These are phyloP conservation scores for Mus spretus DNA, from an alignment of 2,797 vertebrate species.

Conservation along the genomic window DNA sequence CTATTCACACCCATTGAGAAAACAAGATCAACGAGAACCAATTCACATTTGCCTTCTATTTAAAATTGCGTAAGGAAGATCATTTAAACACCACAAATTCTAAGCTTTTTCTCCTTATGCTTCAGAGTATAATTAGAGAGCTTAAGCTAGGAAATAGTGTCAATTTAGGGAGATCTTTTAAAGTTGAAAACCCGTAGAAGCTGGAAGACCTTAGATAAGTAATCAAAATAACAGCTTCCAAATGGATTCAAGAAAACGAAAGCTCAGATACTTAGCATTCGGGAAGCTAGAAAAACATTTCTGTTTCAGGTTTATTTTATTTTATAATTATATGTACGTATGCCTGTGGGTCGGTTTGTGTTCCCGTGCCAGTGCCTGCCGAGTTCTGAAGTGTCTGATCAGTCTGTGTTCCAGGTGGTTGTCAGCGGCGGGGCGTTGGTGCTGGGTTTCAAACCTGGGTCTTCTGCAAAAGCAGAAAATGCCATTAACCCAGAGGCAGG, in stretches of 20 bases:
- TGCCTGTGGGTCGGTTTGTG: not conserved
- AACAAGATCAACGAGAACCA: not conserved
- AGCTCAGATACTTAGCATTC: slow-evolving; percentile 1
- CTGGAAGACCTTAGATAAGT: not conserved
- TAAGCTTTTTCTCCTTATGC: slow-evolving; percentile 28
- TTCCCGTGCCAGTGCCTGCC: not conserved
- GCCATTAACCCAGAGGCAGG: too few species aligned
- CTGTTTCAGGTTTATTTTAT: not conserved
- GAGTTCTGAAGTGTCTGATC: not conserved
- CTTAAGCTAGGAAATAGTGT: not conserved
- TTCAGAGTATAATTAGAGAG: slow-evolving; percentile 36
- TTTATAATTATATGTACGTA: not conserved
- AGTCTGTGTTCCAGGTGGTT: not conserved
- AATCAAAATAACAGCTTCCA: slow-evolving; percentile 31
- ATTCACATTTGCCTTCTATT: not conserved
- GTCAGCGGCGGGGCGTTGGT: not conserved
- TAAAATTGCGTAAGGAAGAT: not conserved
- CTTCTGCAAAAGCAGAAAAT: not conserved
- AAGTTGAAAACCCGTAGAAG: not conserved
- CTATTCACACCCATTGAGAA: not conserved
- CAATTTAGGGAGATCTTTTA: not conserved
- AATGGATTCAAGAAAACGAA: slow-evolving; percentile 31
- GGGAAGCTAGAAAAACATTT: not conserved
- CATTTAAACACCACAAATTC: slow-evolving; percentile 38
- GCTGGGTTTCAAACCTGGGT: not conserved